Base-by-base conservation (phyloP, 2,888 invertebrate species). In the Rotaria macrura region DNA sequence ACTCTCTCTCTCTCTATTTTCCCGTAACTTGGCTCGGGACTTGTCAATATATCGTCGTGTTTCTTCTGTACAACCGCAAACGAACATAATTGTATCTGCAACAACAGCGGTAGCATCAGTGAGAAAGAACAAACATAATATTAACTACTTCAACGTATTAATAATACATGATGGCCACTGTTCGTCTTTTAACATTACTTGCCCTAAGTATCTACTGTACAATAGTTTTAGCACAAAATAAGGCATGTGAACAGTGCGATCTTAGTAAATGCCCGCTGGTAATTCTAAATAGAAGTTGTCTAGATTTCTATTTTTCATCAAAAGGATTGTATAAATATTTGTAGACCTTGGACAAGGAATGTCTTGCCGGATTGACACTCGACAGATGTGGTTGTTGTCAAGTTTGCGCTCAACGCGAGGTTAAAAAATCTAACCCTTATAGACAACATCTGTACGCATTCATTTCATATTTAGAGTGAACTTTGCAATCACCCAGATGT, bases 401-500 rank as follows among this genome's bases (percentile, higher is more conserved):
- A 79, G 79, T 79, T 79, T 79, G 79, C 25, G 79, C 79, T n/a
- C 79, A 79, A 79, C 79, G 79, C 20, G 79, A 79, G n/a, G 79
- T 79, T n/a, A 25, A n/a, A 43, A 38, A 34, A 47, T 17, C 0
- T 43, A 9, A 23, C 10, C n/a, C 0, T 25, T 7, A 25, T 25
- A 7, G 34, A 43, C 43, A 29, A 43, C 79, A 12, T 43, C 20
- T 25, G 3, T 43, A 25, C n/a, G 23, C 43, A n/a, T n/a, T 34
- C 12, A 79, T 43, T 43, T 43, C 20, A 43, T 25, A n/a, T 43
- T 4, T 43, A 79, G 79, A 40, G 79, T 79, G 79, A 79, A 43
- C n/a, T 79, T 34, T 79, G 79, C 20, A 43, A 79, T 79, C 79
- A 79, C 25, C 79, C 79, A 40, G 79, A 79, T n/a, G 20, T 43